Evolutionary conservation across 37 sponge, comb jelly and placozoan genomes (phyloP).

Genomic region (Crambe crambe): DNA sequence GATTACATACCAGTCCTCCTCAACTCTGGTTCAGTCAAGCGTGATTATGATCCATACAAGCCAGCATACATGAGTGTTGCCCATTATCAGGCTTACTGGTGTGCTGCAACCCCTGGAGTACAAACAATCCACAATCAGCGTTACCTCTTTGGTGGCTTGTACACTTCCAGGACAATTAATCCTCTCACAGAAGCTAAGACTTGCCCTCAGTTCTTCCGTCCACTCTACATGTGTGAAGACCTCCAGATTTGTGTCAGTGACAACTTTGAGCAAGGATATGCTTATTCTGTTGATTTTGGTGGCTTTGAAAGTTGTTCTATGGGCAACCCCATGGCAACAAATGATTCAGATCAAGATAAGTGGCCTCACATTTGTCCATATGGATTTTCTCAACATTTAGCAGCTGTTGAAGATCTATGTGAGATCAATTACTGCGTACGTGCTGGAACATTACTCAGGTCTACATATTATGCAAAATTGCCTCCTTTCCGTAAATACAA

Average conservation of each 20-base stretch:
- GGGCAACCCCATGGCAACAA: conserved; percentile 67
- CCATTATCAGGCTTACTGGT: conserved; percentile 68
- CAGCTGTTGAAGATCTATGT: conserved; percentile 59
- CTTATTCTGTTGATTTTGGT: conserved; percentile 58
- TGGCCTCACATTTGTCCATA: conserved; percentile 61
- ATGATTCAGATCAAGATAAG: background rate
- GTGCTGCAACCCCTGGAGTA: conserved; percentile 35
- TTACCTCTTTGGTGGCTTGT: conserved; percentile 80
- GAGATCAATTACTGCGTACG: conserved; percentile 70
- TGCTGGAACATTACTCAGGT: conserved; percentile 11
- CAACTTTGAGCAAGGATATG: conserved; percentile 54
- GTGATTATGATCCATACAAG: conserved; percentile 7
- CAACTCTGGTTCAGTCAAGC: background rate
- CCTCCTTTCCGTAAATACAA: conserved; percentile 48
- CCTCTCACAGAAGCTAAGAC: conserved; percentile 53
- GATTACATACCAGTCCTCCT: background rate
- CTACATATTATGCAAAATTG: background rate
- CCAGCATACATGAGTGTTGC: conserved; percentile 15
- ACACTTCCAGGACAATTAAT: conserved; percentile 51
- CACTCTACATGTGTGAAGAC: conserved; percentile 55
- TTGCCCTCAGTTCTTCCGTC: conserved; percentile 57
- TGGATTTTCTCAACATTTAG: conserved; percentile 51
- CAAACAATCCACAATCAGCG: conserved; percentile 26
- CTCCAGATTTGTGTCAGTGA: conserved; percentile 54
- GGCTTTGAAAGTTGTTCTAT: conserved; percentile 70